phyloP scores from a whole-genome alignment of 2,113 vertebrate genomes.

The Elaphurus davidianus region DNA sequence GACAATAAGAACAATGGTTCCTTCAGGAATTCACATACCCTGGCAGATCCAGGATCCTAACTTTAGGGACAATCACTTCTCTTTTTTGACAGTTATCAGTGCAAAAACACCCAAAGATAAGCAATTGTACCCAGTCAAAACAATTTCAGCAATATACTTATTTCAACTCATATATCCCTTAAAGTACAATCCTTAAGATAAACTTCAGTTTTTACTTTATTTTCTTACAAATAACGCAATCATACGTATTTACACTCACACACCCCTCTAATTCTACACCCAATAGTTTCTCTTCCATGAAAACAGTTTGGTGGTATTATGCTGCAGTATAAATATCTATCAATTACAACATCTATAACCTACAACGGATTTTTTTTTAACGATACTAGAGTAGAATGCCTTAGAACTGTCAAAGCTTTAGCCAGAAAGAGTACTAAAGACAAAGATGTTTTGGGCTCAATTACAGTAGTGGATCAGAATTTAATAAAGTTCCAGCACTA shows the following conservation, averaged over 20 bases:
- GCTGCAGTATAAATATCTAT: not conserved
- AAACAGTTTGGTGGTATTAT: not conserved
- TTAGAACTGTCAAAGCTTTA: not conserved
- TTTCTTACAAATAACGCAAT: not conserved
- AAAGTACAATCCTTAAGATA: constrained; percentile 4
- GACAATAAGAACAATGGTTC: not conserved
- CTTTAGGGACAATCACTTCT: not conserved
- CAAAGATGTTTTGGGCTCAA: constrained; percentile 44
- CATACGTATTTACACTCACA: not conserved
- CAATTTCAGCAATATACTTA: not conserved
- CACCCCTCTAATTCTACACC: not conserved
- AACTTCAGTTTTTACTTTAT: not conserved
- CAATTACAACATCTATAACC: not conserved
- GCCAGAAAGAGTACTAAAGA: constrained; percentile 21
- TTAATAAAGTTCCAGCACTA: constrained; percentile 34
- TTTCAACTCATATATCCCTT: not conserved
- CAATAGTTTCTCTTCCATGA: not conserved
- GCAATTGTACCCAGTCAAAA: not conserved
- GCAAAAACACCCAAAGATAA: not conserved
- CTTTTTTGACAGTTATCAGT: not conserved
- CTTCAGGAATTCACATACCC: not conserved
- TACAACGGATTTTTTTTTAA: not conserved
- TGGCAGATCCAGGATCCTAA: not conserved
- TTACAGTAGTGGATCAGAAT: constrained; percentile 12
- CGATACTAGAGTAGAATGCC: not conserved